Evolutionary conservation across 2,888 invertebrate genomes (phyloP).

Genomic region (Cerceris ruficornis): DNA sequence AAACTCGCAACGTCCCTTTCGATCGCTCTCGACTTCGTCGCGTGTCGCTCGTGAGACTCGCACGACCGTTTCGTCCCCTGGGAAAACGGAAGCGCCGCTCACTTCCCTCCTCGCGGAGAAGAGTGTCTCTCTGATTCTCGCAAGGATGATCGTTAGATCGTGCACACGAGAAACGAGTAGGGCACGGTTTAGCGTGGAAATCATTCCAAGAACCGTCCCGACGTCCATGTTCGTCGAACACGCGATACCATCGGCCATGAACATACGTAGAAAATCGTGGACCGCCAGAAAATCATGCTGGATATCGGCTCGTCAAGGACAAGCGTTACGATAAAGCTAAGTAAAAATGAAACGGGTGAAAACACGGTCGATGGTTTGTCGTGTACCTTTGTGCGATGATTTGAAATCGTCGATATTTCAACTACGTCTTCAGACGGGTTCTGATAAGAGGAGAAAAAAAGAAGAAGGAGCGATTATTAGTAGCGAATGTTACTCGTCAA

Average conservation of each 20-base stretch:
- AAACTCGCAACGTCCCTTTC: constrained; percentile 30
- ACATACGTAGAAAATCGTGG: constrained; percentile 27
- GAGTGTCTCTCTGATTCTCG: constrained; percentile 16
- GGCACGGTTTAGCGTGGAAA: constrained; percentile 31
- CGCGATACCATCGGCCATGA: constrained; percentile 24
- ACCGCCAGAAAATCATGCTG: neutral
- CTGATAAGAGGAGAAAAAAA: neutral
- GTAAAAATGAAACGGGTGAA: no score
- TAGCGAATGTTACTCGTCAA: neutral
- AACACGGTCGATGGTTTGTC: no score
- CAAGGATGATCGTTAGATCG: constrained; percentile 21
- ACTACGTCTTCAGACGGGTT: no score
- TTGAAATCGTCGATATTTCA: no score
- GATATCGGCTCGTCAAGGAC: no score
- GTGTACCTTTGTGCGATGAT: no score
- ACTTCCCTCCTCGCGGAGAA: constrained; percentile 33
- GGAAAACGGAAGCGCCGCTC: constrained; percentile 50
- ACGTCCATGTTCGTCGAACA: constrained; percentile 32
- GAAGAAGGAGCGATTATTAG: neutral
- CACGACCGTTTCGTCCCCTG: constrained; percentile 35
- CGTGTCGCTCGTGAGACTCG: constrained; percentile 50
- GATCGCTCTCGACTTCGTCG: constrained; percentile 61
- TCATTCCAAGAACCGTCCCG: constrained; percentile 31
- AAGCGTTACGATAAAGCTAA: no score
- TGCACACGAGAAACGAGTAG: constrained; percentile 27